These are phyloP conservation scores for Aix galericulata DNA, from an alignment of 2,113 vertebrate species.

Conservation along the genomic window DNA sequence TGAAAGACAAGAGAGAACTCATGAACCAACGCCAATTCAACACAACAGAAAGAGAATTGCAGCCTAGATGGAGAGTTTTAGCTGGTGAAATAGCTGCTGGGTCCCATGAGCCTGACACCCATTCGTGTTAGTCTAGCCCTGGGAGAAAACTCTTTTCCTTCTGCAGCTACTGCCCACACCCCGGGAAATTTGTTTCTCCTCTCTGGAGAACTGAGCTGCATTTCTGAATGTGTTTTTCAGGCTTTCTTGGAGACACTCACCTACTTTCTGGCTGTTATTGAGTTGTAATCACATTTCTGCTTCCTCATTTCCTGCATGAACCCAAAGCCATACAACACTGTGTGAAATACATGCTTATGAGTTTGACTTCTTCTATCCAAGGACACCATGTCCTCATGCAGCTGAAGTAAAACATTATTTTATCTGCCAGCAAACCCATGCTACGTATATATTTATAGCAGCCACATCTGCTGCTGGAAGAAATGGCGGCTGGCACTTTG, in stretches of 20 bases:
- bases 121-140: rapidly evolving
- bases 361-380: background rate
- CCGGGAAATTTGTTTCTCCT: background rate
- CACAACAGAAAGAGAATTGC: background rate
- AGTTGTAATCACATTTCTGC: background rate
- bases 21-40: background rate
- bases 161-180: background rate
- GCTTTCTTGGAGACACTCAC: background rate
- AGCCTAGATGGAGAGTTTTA: background rate
- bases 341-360: background rate
- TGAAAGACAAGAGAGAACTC: background rate
- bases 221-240: background rate
- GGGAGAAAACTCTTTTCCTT: background rate
- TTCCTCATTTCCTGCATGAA: background rate
- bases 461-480: background rate
- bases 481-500: background rate
- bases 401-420: background rate
- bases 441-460: background rate
- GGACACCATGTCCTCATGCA: background rate
- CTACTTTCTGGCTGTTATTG: background rate
- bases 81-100: background rate
- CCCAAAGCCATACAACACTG: background rate
- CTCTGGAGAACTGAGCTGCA: background rate
- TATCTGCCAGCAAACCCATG: background rate
- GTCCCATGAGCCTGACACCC: background rate